Evolutionary conservation across 2,113 vertebrate genomes (phyloP).

Genomic region (Apodemus speciosus): DNA sequence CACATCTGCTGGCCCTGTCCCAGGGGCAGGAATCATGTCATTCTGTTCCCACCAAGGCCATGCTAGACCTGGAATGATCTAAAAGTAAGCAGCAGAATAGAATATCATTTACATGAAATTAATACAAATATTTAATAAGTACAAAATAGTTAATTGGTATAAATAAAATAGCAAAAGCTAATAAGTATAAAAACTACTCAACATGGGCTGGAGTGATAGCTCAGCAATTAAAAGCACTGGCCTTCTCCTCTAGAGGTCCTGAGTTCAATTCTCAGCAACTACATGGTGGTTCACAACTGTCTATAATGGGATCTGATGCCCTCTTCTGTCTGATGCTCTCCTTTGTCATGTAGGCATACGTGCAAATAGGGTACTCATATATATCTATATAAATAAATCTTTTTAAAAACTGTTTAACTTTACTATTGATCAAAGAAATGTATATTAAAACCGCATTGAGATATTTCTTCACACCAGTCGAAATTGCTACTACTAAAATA

Average conservation of each 20-base stretch:
- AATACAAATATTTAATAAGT: neutral
- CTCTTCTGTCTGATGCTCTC: no score
- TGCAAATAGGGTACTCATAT: no score
- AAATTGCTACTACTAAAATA: neutral
- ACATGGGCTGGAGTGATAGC: neutral
- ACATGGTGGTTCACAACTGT: no score
- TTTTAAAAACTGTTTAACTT: neutral
- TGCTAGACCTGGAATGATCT: neutral
- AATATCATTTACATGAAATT: neutral
- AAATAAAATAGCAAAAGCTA: neutral
- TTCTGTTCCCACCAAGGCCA: no score
- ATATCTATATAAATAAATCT: no score
- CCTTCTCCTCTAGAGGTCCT: no score
- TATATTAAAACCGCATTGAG: neutral
- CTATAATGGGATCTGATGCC: no score
- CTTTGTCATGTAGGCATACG: no score
- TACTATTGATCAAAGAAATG: neutral
- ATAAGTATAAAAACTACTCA: neutral
- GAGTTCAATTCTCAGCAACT: no score
- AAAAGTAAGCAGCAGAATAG: neutral
- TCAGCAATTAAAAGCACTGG: no score
- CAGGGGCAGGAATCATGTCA: no score
- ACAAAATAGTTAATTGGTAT: neutral
- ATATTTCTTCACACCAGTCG: neutral
- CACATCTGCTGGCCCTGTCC: no score